A percentile compares a stretch with the other conserved stretches of the same genome.
phyloP scores from a whole-genome alignment of 2,797 vertebrate genomes.

The Coreius guichenoti region DNA sequence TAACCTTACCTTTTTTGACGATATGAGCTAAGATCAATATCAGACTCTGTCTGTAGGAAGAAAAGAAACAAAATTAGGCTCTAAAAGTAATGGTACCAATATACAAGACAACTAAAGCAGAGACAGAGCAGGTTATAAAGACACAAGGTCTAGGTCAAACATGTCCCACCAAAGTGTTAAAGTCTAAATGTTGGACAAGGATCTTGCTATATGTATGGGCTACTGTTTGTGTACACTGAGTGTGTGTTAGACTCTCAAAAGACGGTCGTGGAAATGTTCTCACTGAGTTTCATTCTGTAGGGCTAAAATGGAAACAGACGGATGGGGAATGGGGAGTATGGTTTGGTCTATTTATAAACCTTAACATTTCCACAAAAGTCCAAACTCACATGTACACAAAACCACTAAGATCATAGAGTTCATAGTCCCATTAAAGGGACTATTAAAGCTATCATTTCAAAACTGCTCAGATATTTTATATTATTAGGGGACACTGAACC shows the following conservation, averaged over 20 bases:
- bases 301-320: slow-evolving; percentile 5
- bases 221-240: neutral
- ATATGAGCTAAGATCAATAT: slow-evolving; percentile 95
- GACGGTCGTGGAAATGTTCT: neutral
- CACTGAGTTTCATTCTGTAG: neutral
- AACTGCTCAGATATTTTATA: neutral
- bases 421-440: neutral
- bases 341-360: slow-evolving; percentile 15
- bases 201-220: neutral
- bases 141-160: slow-evolving; percentile 1
- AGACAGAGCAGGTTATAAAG: neutral
- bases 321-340: neutral
- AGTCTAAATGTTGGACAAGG: neutral
- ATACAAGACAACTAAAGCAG: neutral
- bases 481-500: neutral
- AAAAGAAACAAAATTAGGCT: neutral
- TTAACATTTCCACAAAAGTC: slow-evolving; percentile 28
- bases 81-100: neutral
- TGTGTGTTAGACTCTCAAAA: slow-evolving; percentile 5
- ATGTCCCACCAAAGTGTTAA: slow-evolving; percentile 15
- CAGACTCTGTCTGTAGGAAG: slow-evolving; percentile 87
- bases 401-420: neutral
- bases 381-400: slow-evolving; percentile 23
- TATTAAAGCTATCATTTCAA: neutral
- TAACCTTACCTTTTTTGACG: slow-evolving; percentile 93